Evolutionary conservation across 1,140 invertebrate genomes (phyloP), one percentile per base, ranked within the genome.

Genomic region (Anadara kagoshimensis): DNA sequence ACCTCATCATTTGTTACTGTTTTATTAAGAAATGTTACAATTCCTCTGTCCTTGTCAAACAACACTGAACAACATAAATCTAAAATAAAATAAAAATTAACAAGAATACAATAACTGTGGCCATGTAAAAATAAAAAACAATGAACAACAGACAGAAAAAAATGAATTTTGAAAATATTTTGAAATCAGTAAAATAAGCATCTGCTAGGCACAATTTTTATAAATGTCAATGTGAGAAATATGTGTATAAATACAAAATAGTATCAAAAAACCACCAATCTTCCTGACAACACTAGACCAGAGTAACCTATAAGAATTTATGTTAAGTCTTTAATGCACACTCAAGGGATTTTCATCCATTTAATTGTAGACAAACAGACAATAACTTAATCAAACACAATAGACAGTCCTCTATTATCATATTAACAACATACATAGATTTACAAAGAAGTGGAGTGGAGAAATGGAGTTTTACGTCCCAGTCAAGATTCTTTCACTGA

Each of bases 11-110:
- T 75, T 16, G 54, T 76, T n/a, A 80, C 73, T 49, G 79, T 69
- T 69, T 84, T 83, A 45, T 74, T 80, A 29, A 87, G 76, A 78
- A 85, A 88, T 36, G 80, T 70, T 0, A 84, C 43, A 11, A 86
- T 51, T 54, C 85, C 86, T 72, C 66, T 80, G 29, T 86, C 81
- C 70, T 83, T 84, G 71, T 84, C 81, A 84, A 88, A 88, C 41
- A 88, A 70, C 10, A 79, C 51, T 58, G 87, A 87, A 68, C 85
- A 87, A 61, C 70, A 75, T 29, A 81, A 82, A 63, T 85, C 86
- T 86, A 78, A 65, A 80, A 80, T 45, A n/a, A 43, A 63, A 54
- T 73, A 56, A 45, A 67, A 36, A 45, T 36, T 20, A n/a, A 44
- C 11, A 20, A 59, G 12, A 1, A 5, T 59, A 20, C 22, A 49